Evolutionary conservation across 2,888 invertebrate genomes (phyloP).

Genomic region (Polyommatus icarus): DNA sequence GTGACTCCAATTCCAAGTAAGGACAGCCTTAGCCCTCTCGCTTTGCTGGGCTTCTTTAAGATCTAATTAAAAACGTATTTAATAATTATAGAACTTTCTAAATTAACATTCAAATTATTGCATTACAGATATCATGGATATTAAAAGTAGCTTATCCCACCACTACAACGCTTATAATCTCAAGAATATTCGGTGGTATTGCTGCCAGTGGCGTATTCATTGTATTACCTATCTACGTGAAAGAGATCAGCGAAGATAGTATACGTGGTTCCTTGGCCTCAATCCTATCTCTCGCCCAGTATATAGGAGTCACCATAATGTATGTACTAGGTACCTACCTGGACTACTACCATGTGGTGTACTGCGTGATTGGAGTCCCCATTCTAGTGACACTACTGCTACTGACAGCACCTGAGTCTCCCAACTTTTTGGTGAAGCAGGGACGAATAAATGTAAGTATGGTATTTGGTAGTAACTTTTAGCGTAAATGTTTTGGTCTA

Average conservation of each 20-base stretch:
- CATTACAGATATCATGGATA: constrained; percentile 50
- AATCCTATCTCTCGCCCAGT: constrained; percentile 48
- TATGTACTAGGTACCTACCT: constrained; percentile 54
- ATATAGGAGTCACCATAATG: constrained; percentile 51
- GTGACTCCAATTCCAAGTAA: no score
- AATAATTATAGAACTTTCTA: no score
- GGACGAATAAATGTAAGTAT: constrained; percentile 51
- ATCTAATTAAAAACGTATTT: no score
- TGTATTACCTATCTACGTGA: constrained; percentile 54
- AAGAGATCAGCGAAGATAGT: constrained; percentile 55
- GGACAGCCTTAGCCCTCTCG: no score
- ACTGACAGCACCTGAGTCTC: constrained; percentile 58
- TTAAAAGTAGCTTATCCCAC: constrained; percentile 47
- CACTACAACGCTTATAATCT: constrained; percentile 45
- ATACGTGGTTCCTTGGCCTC: constrained; percentile 53
- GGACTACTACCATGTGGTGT: constrained; percentile 51
- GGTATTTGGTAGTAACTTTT: no score
- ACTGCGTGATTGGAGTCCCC: constrained; percentile 47
- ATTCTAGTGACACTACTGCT: constrained; percentile 47
- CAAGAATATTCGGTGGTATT: constrained; percentile 49
- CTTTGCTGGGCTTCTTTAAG: no score
- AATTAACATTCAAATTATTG: no score
- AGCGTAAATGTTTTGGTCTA: no score
- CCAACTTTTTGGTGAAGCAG: constrained; percentile 54
- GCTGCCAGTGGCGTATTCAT: constrained; percentile 52